Percentiles rank a stretch among this genome's conserved stretches.
Evolutionary conservation across 2,888 invertebrate species (phyloP).

Genomic region (Thelaira solivaga): DNA sequence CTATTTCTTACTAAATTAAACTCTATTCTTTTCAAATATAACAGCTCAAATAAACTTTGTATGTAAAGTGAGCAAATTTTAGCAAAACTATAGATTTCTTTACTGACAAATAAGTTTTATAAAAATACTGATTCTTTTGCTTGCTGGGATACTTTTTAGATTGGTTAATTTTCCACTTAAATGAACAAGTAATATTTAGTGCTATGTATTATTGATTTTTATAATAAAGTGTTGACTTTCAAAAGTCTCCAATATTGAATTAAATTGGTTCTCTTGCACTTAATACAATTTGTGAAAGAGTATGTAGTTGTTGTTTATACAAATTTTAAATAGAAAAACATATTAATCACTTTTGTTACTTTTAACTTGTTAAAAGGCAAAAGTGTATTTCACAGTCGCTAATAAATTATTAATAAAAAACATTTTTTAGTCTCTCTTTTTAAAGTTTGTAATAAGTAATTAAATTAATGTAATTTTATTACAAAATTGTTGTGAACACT

Average conservation of each 20-base stretch:
- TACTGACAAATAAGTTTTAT: too few species aligned
- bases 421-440: too few species aligned
- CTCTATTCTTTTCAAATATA: too few species aligned
- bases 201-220: background rate
- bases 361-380: background rate
- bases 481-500: too few species aligned
- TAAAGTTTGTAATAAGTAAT: too few species aligned
- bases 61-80: too few species aligned
- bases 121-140: background rate
- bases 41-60: too few species aligned
- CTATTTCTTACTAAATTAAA: too few species aligned
- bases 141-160: slow-evolving; percentile 2
- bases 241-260: slow-evolving; percentile 17
- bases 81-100: too few species aligned
- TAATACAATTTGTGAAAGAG: background rate
- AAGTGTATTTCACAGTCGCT: background rate
- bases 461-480: too few species aligned
- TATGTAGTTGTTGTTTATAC: background rate
- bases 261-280: slow-evolving; percentile 4
- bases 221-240: slow-evolving; percentile 18
- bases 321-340: slow-evolving; percentile 1
- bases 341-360: background rate
- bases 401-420: background rate
- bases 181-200: slow-evolving; percentile 13
- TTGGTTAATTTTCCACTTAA: slow-evolving; percentile 34